phyloP scores from a whole-genome alignment of 2,113 vertebrate species.

The Rhinoptilus africanus region DNA sequence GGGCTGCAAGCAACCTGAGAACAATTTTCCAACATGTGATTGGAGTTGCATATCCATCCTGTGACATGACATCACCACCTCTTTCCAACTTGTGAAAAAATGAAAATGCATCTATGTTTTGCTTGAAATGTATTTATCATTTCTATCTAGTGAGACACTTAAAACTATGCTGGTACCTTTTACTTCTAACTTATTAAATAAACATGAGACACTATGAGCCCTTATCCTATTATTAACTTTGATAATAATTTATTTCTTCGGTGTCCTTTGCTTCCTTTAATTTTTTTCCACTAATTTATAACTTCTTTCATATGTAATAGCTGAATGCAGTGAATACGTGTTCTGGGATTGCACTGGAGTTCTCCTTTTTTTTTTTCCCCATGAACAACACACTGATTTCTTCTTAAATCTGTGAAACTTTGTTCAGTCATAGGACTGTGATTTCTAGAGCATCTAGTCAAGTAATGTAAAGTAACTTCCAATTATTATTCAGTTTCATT shows the following conservation, averaged over 20 bases:
- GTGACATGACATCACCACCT: not conserved
- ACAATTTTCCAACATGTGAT: not conserved
- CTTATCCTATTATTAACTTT: not conserved
- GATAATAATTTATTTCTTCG: not conserved
- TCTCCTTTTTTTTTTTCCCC: not conserved
- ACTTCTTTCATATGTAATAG: not conserved
- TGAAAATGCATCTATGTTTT: not conserved
- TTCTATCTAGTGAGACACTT: not conserved
- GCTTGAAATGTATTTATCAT: not conserved
- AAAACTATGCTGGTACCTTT: not conserved
- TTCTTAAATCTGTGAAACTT: not conserved
- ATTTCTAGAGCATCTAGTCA: not conserved
- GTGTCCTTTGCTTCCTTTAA: not conserved
- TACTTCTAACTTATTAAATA: not conserved
- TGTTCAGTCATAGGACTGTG: not conserved
- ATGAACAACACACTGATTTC: not conserved
- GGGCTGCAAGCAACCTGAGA: not conserved
- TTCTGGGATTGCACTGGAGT: not conserved
- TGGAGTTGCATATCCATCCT: not conserved
- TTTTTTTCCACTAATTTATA: not conserved
- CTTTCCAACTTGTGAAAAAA: not conserved
- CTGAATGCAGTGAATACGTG: too few relatives aligned
- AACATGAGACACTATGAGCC: fast-evolving
- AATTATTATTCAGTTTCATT: not conserved
- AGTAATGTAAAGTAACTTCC: not conserved